Conservation (phyloP, 1,140 invertebrate species). For the Zaprionus capensis region DNA sequence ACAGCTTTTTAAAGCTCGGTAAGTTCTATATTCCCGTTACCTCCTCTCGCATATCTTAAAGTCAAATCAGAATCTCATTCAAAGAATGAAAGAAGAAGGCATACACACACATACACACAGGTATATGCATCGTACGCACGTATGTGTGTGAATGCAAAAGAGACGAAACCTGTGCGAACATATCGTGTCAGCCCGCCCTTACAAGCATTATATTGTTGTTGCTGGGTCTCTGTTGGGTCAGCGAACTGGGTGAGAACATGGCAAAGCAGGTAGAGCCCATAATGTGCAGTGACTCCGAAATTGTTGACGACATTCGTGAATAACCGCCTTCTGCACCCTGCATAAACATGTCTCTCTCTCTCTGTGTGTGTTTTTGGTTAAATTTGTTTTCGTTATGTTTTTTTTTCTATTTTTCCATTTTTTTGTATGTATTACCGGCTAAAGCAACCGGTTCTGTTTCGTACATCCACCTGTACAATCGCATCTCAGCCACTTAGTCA, state of each 20-base stretch:
- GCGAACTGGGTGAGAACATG: slow-evolving; percentile 52
- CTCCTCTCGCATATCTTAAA: neutral
- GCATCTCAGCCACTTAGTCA: slow-evolving; percentile 32
- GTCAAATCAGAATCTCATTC: slow-evolving; percentile 26
- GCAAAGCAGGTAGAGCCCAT: slow-evolving; percentile 45
- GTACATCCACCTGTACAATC: slow-evolving; percentile 2
- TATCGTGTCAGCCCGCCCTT: slow-evolving; percentile 26
- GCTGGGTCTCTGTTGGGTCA: slow-evolving; percentile 36
- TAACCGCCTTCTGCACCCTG: slow-evolving; percentile 1
- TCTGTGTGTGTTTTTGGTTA: neutral
- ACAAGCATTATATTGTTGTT: slow-evolving; percentile 14
- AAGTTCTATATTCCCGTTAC: slow-evolving; percentile 18
- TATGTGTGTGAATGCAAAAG: slow-evolving; percentile 3
- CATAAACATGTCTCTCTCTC: neutral
- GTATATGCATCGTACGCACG: neutral
- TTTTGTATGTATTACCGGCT: slow-evolving; percentile 20
- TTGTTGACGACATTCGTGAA: slow-evolving; percentile 42
- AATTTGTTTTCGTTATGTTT: slow-evolving; percentile 1
- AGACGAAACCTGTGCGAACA: slow-evolving; percentile 52
- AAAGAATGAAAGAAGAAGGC: slow-evolving; percentile 15
- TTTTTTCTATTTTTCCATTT: slow-evolving; percentile 10
- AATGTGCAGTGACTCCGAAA: slow-evolving; percentile 26
- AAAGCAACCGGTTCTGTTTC: slow-evolving; percentile 33
- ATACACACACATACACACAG: neutral
- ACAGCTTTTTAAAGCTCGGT: slow-evolving; percentile 27